Base-by-base conservation (phyloP, 2,113 vertebrate species). In the Orthochromis malagaraziensis region DNA sequence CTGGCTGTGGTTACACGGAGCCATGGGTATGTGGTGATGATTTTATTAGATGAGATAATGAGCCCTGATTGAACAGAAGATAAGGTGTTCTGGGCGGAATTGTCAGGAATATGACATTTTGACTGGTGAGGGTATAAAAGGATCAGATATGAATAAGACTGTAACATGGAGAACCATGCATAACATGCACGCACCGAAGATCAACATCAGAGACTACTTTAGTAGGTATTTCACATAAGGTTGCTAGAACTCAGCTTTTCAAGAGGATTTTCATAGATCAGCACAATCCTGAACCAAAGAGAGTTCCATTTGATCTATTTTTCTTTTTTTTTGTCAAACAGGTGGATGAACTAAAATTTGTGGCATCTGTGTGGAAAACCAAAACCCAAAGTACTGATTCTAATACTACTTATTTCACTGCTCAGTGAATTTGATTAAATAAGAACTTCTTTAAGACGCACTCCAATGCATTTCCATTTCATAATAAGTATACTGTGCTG, bases 1-100 rank as follows among this genome's bases (percentile, higher is more conserved):
- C 90, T 92, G 93, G 90, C 84, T 81, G 53, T 42, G 92, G 93
- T 90, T 88, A 57, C 83, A 42, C 11, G 38, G 82, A 82, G 83
- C 80, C 82, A 7, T 6, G 79, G 89, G 75, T 53, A 11, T 65
- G 91, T 57, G 84, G 88, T 92, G 82, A 92, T 93, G 84, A 87
- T 92, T 93, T 94, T 88, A 90, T 88, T 60, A 86, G 86, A 68
- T 57, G 13, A 81, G 86, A 82, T 89, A 91, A 94, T 91, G 90
- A 94, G 88, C 84, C 65, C 81, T 51, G 89, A 93, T 93, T 24
- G 77, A 89, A 54, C 6, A 16, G 65, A 57, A 79, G 84, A 93
- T 88, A 38, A 9, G 47, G 14, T 38, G 49, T 83, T 85, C 42
- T 31, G 53, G 84, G 89, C 49, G 40, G 90, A 89, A 63, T 77